Evolutionary conservation across 2,113 vertebrate species (phyloP).

Genomic region (Cyanocitta stelleri): DNA sequence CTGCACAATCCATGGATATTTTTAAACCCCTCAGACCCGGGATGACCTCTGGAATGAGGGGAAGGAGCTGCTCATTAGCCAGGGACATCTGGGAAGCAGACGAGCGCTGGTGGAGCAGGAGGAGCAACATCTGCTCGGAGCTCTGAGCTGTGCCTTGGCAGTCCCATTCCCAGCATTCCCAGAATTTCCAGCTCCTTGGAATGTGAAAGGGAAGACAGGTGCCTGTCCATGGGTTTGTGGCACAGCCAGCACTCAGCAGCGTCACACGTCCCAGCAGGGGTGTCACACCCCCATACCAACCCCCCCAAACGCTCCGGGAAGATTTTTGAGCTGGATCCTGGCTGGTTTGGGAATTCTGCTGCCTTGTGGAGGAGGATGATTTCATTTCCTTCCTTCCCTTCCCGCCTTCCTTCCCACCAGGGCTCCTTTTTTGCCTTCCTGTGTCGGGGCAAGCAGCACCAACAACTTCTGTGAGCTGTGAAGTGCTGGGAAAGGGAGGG

Average conservation of each 20-base stretch:
- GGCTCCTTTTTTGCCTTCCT: not conserved
- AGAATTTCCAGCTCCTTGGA: not conserved
- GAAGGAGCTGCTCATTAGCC: not conserved
- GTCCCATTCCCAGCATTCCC: not conserved
- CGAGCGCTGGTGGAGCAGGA: not conserved
- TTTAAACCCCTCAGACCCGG: not conserved
- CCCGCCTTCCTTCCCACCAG: not conserved
- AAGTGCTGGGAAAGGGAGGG: not conserved
- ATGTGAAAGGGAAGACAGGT: accelerated
- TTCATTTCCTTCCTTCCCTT: not conserved
- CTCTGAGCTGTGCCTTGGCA: not conserved
- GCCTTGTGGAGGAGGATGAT: not conserved
- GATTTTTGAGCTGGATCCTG: not conserved
- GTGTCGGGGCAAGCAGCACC: not conserved
- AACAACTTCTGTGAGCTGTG: not conserved
- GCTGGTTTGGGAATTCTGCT: not conserved
- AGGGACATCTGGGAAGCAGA: not conserved
- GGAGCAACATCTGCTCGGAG: not conserved
- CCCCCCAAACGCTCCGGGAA: accelerated
- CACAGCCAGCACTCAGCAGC: accelerated
- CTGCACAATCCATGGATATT: not conserved
- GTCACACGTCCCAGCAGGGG: not conserved
- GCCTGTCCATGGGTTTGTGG: accelerated
- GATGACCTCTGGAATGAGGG: not conserved
- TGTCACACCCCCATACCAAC: accelerated